A percentile compares a stretch with the other conserved stretches of the same genome.
Evolutionary conservation across 2,888 invertebrate species (phyloP).

Genomic region (Dryobota labecula): DNA sequence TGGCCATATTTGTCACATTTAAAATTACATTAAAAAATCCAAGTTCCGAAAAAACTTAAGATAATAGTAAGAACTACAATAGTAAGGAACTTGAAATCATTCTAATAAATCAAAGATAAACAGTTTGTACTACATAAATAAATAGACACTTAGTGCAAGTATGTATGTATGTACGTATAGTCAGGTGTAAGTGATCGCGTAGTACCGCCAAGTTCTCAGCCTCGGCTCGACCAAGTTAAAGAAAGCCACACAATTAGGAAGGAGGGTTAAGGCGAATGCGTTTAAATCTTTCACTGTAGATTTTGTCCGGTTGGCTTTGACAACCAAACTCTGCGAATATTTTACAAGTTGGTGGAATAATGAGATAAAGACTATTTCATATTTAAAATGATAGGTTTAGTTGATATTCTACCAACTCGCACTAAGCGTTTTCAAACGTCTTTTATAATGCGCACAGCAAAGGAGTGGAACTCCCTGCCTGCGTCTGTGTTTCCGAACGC

Average conservation of each 20-base stretch:
- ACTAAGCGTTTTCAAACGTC: too few species aligned
- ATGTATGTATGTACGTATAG: not conserved
- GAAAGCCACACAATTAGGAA: constrained; percentile 58
- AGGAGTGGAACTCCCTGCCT: too few species aligned
- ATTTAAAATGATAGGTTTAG: too few species aligned
- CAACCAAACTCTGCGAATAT: too few species aligned
- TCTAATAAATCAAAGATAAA: not conserved
- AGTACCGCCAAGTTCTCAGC: constrained; percentile 18
- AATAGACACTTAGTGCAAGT: not conserved
- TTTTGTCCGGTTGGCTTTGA: not conserved
- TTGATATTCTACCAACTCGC: too few species aligned
- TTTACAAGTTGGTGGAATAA: too few species aligned
- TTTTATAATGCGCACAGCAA: too few species aligned
- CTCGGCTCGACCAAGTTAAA: constrained; percentile 34
- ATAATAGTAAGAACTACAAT: not conserved
- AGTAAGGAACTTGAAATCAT: not conserved
- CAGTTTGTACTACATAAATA: not conserved
- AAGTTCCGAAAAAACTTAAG: not conserved
- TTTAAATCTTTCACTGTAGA: not conserved
- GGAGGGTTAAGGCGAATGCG: constrained; percentile 29
- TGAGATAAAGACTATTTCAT: too few species aligned
- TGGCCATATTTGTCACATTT: not conserved
- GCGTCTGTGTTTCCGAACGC: too few species aligned
- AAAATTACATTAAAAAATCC: not conserved
- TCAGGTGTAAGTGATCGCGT: constrained; percentile 32